A percentile compares a stretch with the other conserved stretches of the same genome.
phyloP scores from a whole-genome alignment of 2,113 vertebrate genomes.

The Puffinus mauretanicus region DNA sequence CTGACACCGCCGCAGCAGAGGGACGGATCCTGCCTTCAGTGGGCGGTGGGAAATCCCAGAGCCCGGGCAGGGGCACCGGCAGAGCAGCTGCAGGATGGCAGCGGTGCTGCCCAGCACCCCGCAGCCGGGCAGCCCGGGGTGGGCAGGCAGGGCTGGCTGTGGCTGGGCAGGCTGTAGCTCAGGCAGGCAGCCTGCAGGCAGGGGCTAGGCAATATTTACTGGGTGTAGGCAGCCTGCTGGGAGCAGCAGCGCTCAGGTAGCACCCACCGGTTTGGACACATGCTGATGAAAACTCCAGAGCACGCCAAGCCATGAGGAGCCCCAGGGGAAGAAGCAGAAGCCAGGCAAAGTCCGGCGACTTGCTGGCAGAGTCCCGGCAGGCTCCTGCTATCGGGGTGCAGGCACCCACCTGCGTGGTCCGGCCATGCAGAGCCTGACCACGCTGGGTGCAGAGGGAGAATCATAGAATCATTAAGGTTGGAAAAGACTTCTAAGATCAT shows the following conservation, averaged over 20 bases:
- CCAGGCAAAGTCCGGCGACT: not conserved
- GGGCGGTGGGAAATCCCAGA: not conserved
- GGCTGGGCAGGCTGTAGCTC: not conserved
- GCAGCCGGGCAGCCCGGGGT: fast-evolving
- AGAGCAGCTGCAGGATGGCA: not conserved
- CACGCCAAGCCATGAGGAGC: not conserved
- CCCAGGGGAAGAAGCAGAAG: not conserved
- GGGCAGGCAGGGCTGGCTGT: not conserved
- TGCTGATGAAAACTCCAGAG: not conserved
- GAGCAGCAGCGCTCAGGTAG: not conserved
- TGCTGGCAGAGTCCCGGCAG: fast-evolving
- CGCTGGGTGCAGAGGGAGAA: not conserved
- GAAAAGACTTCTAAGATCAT: too few species aligned
- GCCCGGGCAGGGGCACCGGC: not conserved
- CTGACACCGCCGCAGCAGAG: fast-evolving
- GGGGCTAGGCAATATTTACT: too few species aligned
- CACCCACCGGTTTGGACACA: not conserved
- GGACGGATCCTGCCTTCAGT: not conserved
- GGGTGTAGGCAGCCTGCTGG: not conserved
- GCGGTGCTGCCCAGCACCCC: not conserved
- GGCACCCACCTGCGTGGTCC: not conserved
- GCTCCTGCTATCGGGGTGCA: fast-evolving
- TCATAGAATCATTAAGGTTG: too few species aligned
- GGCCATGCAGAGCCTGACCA: not conserved
- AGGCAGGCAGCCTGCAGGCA: not conserved